Evolutionary conservation across 2,113 vertebrate species (phyloP), one percentile per base, ranked within the genome.

Genomic region (Gadus chalcogrammus): DNA sequence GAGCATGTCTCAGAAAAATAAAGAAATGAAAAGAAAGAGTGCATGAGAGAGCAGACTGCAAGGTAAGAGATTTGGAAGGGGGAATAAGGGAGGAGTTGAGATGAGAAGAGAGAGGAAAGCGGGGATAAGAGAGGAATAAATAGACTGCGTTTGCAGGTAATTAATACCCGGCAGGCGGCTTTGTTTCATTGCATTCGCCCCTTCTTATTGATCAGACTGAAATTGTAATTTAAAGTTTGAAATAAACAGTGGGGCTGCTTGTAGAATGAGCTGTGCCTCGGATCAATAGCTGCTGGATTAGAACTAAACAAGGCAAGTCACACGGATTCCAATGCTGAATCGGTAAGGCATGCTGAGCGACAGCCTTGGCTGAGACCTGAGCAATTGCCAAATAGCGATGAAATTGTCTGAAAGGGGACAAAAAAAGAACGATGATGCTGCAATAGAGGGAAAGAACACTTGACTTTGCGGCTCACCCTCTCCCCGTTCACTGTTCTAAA

Each of bases 281-380:
- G 92, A 95, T 92, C 92, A 93, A 93, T 90, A 90, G 82, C 85
- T 75, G 87, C 81, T 88, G 88, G 91, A 94, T 94, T 91, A 87
- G 91, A 93, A 91, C 91, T 89, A 91, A 93, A 92, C 74, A 84
- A 88, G 80, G 77, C 87, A 89, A 92, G 90, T 81, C 69, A 88
- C 92, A 91, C 83, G 88, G 92, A 83, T 84, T 86, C 82, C 85
- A 82, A 86, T 85, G 88, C 83, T 2, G 85, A 84, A 82, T 79
- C 80, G 79, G 53, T 56, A 17, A 67, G 69, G 75, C 53, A 65
- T 38, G 71, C 66, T 20, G 62, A 70, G 77, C 74, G 68, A 78
- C 69, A 9, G 61, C 68, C 72, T 22, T 72, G 74, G 77, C 77
- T 73, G 72, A 75, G 67, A 85, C 80, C 61, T 79, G 69, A 83